Base-by-base conservation (phyloP, 2,888 invertebrate genomes). In the Vandiemenella viatica region DNA sequence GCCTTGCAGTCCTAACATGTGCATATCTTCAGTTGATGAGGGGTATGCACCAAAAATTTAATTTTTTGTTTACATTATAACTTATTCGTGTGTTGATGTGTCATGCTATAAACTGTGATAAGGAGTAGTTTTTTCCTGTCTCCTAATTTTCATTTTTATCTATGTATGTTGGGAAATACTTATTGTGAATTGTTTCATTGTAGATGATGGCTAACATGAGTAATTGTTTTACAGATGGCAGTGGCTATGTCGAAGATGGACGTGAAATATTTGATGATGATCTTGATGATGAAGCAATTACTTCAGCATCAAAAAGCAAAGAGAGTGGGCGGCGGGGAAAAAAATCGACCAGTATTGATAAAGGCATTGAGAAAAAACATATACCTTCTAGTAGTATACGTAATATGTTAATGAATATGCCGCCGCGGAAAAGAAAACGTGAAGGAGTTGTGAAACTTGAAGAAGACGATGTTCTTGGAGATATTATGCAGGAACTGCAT, bases 201-300 rank as follows among this genome's bases (percentile, higher is more conserved):
- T 40, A 19, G 6, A 21, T 15, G 17, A 41, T 13, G 10, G 8
- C 3, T 46, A 0, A 38, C 37, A 23, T 10, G 4, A 18, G 17
- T 2, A 2, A 18, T 17, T 37, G 57, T 46, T 53, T 60, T 62
- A 45, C 58, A 89, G 92, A 84, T 74, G 74, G 73, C 15, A 88
- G 88, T 20, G 79, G 79, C 57, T 96, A 97, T 68, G 80, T 90
- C 4, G 97, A 97, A 67, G 95, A 96, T 74, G 97, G 96, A 0
- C 72, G 93, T 54, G 97, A 97, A 63, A 89, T 96, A 59, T 96
- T 96, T 69, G 96, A 97, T 69, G 95, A 96, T 66, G 92, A 93
- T 64, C 73, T 85, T 56, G 80, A 83, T 61, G 79, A 80, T 40
- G 77, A 81, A 52, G 75, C 77, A 16, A 78, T 80, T 60, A 72